These are phyloP conservation scores for Eupleurogrammus muticus DNA, from an alignment of 2,797 vertebrate species.

Conservation along the genomic window DNA sequence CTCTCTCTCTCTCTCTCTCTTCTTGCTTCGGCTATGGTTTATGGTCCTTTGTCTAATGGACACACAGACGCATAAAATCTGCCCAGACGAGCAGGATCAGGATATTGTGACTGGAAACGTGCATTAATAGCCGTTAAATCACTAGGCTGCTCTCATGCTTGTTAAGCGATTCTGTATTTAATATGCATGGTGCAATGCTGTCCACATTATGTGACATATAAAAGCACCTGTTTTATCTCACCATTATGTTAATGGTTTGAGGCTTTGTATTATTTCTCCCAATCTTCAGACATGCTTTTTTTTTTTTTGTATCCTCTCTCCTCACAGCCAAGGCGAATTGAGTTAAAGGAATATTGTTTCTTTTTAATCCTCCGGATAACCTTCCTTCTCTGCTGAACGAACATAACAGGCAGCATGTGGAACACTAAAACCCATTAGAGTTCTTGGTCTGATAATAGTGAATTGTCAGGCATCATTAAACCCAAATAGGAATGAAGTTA, in stretches of 20 bases:
- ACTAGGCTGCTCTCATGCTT: neutral
- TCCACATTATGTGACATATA: conserved; percentile 7
- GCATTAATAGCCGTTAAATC: conserved; percentile 8
- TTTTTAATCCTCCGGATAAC: conserved; percentile 4
- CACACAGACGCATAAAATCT: conserved; percentile 30
- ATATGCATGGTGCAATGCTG: conserved; percentile 3
- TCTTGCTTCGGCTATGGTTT: conserved; percentile 18
- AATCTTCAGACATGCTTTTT: neutral
- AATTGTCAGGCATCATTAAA: conserved; percentile 43
- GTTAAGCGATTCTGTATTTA: conserved; percentile 6
- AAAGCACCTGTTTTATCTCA: neutral
- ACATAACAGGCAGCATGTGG: neutral
- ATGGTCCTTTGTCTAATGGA: conserved; percentile 39
- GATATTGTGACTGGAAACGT: conserved; percentile 31
- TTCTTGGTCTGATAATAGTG: conserved; percentile 5
- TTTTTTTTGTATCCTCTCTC: neutral
- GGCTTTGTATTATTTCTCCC: conserved; percentile 22
- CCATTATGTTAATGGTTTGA: conserved; percentile 2
- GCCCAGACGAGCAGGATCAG: conserved; percentile 6
- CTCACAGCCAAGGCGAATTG: neutral
- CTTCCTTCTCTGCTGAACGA: neutral
- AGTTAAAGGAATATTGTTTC: neutral
- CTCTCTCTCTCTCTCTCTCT: neutral
- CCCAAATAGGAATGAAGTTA: conserved; percentile 36
- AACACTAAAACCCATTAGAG: conserved; percentile 26